Evolutionary conservation across 2,888 invertebrate species (phyloP).

Genomic region (Nipponacmea schrenckii): DNA sequence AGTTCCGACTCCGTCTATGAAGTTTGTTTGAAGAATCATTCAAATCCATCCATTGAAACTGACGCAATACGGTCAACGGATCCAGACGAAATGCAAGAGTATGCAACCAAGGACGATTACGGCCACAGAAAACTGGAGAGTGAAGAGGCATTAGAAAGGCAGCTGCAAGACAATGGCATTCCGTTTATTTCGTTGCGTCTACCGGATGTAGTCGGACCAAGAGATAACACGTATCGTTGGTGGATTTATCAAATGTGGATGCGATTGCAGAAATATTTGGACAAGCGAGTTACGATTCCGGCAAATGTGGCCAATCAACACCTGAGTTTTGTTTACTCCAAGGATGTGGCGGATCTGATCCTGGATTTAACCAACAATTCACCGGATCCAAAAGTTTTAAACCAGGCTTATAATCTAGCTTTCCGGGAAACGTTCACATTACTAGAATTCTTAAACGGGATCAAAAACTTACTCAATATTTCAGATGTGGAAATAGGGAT

Average conservation of each 20-base stretch:
- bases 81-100: slow-evolving; percentile 45
- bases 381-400: slow-evolving; percentile 35
- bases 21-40: slow-evolving; percentile 63
- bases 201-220: slow-evolving; percentile 69
- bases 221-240: slow-evolving; percentile 69
- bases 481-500: slow-evolving; percentile 32
- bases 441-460: slow-evolving; percentile 53
- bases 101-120: slow-evolving; percentile 64
- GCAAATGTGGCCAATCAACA: slow-evolving; percentile 50
- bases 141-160: slow-evolving; percentile 66
- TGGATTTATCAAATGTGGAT: slow-evolving; percentile 70
- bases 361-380: slow-evolving; percentile 38
- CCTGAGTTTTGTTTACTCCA: slow-evolving; percentile 68
- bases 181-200: slow-evolving; percentile 67
- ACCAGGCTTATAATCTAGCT: slow-evolving; percentile 68
- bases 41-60: slow-evolving; percentile 55
- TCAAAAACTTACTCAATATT: slow-evolving; percentile 42
- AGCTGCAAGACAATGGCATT: slow-evolving; percentile 47
- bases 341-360: slow-evolving; percentile 67
- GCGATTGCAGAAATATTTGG: slow-evolving; percentile 53
- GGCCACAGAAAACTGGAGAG: slow-evolving; percentile 68
- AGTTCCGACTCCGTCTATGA: slow-evolving; percentile 71
- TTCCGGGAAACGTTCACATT: slow-evolving; percentile 62
- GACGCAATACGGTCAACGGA: slow-evolving; percentile 66
- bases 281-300: slow-evolving; percentile 60